phyloP scores from a whole-genome alignment of 1,140 invertebrate genomes.

The Brachystomella parvula region DNA sequence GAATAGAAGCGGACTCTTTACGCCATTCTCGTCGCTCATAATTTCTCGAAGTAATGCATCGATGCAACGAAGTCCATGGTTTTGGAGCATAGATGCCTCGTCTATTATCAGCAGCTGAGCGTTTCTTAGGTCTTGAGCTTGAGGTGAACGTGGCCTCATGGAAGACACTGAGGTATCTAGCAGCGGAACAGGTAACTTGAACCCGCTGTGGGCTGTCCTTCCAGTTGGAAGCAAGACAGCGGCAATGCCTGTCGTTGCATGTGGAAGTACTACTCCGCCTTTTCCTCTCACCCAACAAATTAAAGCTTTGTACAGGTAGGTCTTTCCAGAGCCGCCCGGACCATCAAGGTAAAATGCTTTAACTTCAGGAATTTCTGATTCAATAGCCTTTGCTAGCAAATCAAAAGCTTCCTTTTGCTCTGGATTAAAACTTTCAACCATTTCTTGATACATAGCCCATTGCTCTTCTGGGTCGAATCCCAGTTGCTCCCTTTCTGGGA shows the following conservation, averaged over 20 bases:
- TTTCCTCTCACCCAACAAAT: slow-evolving; percentile 16
- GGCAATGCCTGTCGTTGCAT: slow-evolving; percentile 39
- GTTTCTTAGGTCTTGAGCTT: slow-evolving; percentile 25
- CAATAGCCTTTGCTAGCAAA: background rate
- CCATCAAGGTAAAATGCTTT: slow-evolving; percentile 16
- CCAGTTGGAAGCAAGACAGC: slow-evolving; percentile 38
- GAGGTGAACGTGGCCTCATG: slow-evolving; percentile 12
- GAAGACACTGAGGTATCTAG: slow-evolving; percentile 24
- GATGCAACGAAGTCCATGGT: slow-evolving; percentile 30
- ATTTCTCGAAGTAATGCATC: slow-evolving; percentile 36
- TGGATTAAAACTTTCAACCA: background rate
- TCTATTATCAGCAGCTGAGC: slow-evolving; percentile 38
- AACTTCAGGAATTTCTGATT: background rate
- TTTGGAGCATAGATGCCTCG: slow-evolving; percentile 37
- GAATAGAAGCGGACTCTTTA: slow-evolving; percentile 22
- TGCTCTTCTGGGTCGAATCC: background rate
- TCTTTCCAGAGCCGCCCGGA: slow-evolving; percentile 37
- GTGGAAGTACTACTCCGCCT: slow-evolving; percentile 22
- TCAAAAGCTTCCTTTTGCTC: background rate
- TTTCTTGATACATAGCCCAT: background rate
- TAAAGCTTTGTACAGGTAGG: slow-evolving; percentile 39
- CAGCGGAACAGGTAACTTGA: slow-evolving; percentile 29
- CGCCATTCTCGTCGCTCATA: slow-evolving; percentile 13
- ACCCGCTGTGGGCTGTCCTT: slow-evolving; percentile 29
- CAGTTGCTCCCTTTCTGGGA: background rate